phyloP scores from a whole-genome alignment of 2,113 vertebrate genomes.

The Pygoscelis adeliae region DNA sequence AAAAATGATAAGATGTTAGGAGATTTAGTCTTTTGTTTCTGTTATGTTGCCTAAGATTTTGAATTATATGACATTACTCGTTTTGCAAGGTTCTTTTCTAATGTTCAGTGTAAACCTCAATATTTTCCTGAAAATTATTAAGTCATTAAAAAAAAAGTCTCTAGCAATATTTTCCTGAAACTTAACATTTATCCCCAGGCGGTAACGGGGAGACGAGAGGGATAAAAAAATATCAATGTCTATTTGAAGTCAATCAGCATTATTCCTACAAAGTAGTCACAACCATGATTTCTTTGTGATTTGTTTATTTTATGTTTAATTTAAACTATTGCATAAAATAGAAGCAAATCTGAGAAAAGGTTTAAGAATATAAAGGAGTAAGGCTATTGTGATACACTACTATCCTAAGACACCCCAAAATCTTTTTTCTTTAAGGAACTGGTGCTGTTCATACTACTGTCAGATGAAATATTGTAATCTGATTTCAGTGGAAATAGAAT shows the following conservation, averaged over 20 bases:
- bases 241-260: not conserved
- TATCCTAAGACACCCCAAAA: not conserved
- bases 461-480: not conserved
- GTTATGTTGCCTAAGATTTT: not conserved
- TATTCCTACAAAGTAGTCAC: not conserved
- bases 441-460: not conserved
- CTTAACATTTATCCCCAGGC: not conserved
- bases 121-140: not conserved
- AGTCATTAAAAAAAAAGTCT: not conserved
- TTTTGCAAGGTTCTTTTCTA: not conserved
- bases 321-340: not conserved
- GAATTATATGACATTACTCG: not conserved
- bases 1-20: not conserved
- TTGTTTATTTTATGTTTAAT: not conserved
- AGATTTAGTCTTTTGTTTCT: not conserved
- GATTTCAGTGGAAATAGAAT: not conserved
- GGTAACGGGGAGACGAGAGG: not conserved
- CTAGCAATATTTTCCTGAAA: not conserved
- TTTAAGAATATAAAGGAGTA: not conserved
- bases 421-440: not conserved
- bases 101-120: not conserved
- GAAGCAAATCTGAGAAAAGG: not conserved
- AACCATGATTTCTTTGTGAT: not conserved
- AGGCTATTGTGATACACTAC: not conserved
- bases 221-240: not conserved